phyloP scores from a whole-genome alignment of 2,113 vertebrate species.

The Apeltes quadracus region DNA sequence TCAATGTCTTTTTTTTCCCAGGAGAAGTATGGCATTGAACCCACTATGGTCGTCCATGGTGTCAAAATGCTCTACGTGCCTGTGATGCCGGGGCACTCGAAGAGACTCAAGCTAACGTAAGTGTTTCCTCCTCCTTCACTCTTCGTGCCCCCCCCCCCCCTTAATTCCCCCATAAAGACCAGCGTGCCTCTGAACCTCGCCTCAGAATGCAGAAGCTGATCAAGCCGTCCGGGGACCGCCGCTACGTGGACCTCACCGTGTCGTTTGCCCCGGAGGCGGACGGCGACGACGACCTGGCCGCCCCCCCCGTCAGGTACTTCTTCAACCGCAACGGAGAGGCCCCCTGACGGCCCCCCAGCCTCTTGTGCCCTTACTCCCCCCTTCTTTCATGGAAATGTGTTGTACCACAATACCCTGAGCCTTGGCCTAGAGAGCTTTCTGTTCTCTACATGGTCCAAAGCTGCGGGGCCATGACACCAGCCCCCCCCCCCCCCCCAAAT shows the following conservation, averaged over 20 bases:
- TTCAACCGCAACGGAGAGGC: slow-evolving; percentile 84
- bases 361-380: slow-evolving; percentile 63
- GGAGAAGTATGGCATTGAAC: slow-evolving; percentile 97
- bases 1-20: slow-evolving; percentile 67
- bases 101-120: slow-evolving; percentile 97
- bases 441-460: slow-evolving; percentile 32
- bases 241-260: slow-evolving; percentile 95
- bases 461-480: slow-evolving; percentile 35
- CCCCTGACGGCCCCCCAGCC: slow-evolving; percentile 64
- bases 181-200: background rate
- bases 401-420: slow-evolving; percentile 38
- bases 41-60: slow-evolving; percentile 96
- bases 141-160: background rate
- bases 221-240: slow-evolving; percentile 90
- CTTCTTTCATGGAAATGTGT: slow-evolving; percentile 54
- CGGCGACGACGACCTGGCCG: slow-evolving; percentile 93
- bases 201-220: slow-evolving; percentile 97
- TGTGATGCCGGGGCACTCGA: slow-evolving; percentile 96
- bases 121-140: slow-evolving; percentile 36
- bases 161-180: no score
- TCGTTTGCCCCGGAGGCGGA: slow-evolving; percentile 94
- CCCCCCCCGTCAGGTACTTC: slow-evolving; percentile 95
- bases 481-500: background rate
- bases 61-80: slow-evolving; percentile 99
- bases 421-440: slow-evolving; percentile 47